phyloP scores from a whole-genome alignment of 2,113 vertebrate species.

The Upupa epops region DNA sequence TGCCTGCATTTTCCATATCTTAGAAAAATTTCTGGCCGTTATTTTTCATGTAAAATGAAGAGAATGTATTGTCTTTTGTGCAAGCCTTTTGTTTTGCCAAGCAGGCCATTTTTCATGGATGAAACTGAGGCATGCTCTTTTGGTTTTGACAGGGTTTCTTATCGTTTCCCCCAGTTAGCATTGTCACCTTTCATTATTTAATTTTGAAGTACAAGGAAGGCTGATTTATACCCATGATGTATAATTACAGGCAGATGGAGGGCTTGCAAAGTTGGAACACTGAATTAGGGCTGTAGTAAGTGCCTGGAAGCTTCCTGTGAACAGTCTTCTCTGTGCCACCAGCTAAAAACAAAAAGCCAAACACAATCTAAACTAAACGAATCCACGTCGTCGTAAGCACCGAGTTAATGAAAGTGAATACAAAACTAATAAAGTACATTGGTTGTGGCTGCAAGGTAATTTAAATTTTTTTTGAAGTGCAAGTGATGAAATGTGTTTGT shows the following conservation, averaged over 20 bases:
- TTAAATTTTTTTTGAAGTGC: slow-evolving; percentile 32
- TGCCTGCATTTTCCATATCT: slow-evolving; percentile 46
- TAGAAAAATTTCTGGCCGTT: slow-evolving; percentile 45
- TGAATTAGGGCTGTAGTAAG: slow-evolving; percentile 10
- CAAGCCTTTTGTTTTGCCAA: slow-evolving; percentile 57
- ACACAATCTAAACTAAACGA: slow-evolving; percentile 14
- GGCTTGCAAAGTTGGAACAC: slow-evolving; percentile 28
- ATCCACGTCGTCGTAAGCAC: not conserved
- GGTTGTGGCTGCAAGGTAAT: slow-evolving; percentile 32
- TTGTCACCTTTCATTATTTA: slow-evolving; percentile 63
- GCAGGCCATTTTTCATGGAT: slow-evolving; percentile 65
- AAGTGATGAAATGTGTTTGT: slow-evolving; percentile 58
- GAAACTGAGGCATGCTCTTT: slow-evolving; percentile 44
- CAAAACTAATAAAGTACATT: slow-evolving; percentile 19
- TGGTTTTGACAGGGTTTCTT: slow-evolving; percentile 54
- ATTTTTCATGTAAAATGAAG: slow-evolving; percentile 44
- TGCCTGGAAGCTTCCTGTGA: not conserved
- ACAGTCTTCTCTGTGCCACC: not conserved
- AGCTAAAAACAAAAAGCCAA: slow-evolving; percentile 31
- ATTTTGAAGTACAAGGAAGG: slow-evolving; percentile 54
- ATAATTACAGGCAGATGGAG: slow-evolving; percentile 56
- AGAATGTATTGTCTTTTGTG: slow-evolving; percentile 54
- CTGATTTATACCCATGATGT: slow-evolving; percentile 57
- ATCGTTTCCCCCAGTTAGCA: slow-evolving; percentile 57
- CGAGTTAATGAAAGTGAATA: slow-evolving; percentile 21